Percentiles rank a stretch among this genome's conserved stretches.
Conservation (phyloP, 2,113 vertebrate species). For the Bucco capensis region DNA sequence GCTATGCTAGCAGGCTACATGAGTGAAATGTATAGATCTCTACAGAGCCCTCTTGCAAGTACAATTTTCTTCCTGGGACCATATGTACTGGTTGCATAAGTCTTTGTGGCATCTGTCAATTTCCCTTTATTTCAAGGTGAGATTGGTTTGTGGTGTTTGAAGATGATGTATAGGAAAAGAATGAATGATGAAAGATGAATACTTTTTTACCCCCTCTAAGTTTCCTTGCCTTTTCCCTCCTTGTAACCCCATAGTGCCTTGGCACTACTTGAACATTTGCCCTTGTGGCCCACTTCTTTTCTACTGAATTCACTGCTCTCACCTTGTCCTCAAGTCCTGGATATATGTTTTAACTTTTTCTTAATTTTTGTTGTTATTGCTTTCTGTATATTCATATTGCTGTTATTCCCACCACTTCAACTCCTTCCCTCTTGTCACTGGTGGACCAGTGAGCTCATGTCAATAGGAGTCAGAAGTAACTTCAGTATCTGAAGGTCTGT, state of each 20-base stretch:
- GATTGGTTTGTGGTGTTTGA: background rate
- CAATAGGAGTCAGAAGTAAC: background rate
- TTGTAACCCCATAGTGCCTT: background rate
- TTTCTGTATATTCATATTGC: background rate
- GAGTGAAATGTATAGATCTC: background rate
- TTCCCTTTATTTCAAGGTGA: background rate
- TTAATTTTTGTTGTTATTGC: background rate
- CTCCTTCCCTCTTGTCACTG: background rate
- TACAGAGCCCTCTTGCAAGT: background rate
- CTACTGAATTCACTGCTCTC: background rate
- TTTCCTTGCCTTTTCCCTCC: background rate
- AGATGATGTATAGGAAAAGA: background rate
- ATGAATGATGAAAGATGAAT: too few relatives aligned
- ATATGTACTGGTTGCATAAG: background rate
- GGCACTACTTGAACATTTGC: background rate
- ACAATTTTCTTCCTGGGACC: background rate
- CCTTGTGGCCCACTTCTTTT: background rate
- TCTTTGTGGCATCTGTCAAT: background rate
- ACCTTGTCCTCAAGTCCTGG: background rate
- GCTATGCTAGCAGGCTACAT: background rate
- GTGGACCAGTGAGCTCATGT: rapidly evolving
- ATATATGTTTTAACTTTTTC: background rate
- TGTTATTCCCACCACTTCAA: background rate
- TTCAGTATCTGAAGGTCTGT: background rate
- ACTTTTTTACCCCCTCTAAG: background rate